Percentiles rank a stretch among this genome's conserved stretches.
These are phyloP conservation scores for Alloscopus bannaensis DNA, from an alignment of 2,888 invertebrate species.

Conservation along the genomic window DNA sequence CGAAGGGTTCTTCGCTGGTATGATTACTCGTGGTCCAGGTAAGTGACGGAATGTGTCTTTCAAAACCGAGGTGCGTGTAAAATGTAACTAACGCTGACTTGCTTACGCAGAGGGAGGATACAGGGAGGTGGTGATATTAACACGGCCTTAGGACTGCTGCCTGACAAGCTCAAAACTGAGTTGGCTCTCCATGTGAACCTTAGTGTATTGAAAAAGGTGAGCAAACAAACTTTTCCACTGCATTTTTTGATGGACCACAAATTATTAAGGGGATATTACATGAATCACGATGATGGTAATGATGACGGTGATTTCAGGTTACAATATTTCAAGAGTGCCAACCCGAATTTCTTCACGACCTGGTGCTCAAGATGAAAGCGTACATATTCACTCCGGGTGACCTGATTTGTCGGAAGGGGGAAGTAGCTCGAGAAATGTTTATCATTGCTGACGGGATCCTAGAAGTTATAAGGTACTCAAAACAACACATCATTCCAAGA, in stretches of 20 bases:
- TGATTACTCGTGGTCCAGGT: constrained; percentile 97
- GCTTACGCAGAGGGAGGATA: constrained; percentile 85
- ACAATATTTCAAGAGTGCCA: constrained; percentile 98
- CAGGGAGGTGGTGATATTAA: constrained; percentile 98
- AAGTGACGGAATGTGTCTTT: constrained; percentile 55
- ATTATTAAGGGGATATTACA: too few species aligned
- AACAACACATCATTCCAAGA: background rate
- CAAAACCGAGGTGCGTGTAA: background rate
- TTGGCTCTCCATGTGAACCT: constrained; percentile 96
- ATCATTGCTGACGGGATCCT: constrained; percentile 98
- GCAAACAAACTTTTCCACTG: background rate
- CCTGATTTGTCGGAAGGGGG: constrained; percentile 95
- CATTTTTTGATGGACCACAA: too few species aligned
- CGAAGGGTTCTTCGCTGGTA: constrained; percentile 97
- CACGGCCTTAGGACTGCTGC: constrained; percentile 92
- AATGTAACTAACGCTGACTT: constrained; percentile 1
- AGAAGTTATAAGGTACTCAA: constrained; percentile 85
- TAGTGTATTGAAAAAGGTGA: constrained; percentile 94
- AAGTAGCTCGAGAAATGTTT: constrained; percentile 98
- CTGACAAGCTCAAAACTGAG: constrained; percentile 97
- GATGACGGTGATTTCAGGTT: constrained; percentile 81
- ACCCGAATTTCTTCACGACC: constrained; percentile 96
- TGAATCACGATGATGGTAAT: too few species aligned
- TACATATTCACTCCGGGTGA: constrained; percentile 99
- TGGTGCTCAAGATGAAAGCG: constrained; percentile 98